Evolutionary conservation across 2,797 vertebrate genomes (phyloP).

Genomic region (Pantherophis vulpinus): DNA sequence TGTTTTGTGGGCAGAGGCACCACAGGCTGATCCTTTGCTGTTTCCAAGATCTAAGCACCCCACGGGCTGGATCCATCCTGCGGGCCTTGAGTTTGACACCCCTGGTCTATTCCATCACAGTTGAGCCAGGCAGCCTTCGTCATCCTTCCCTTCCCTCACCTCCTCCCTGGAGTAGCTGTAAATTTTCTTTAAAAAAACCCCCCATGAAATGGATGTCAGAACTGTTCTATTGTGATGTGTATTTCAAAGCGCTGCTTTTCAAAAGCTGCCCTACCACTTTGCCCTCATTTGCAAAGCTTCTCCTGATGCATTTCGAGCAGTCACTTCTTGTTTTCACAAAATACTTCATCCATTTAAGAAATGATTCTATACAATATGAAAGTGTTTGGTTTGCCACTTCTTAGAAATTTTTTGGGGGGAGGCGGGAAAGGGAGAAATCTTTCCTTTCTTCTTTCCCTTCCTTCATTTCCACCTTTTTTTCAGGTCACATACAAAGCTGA

Average conservation of each 20-base stretch:
- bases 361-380: slow-evolving; percentile 6
- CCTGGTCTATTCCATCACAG: background rate
- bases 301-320: background rate
- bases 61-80: no score
- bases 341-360: slow-evolving; percentile 1
- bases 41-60: no score
- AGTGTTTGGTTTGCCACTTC: background rate
- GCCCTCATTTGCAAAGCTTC: slow-evolving; percentile 30
- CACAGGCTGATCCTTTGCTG: no score
- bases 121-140: background rate
- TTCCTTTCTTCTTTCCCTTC: background rate
- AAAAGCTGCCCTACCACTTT: slow-evolving; percentile 6
- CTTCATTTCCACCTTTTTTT: background rate
- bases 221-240: slow-evolving; percentile 22
- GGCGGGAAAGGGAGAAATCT: background rate
- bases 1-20: no score
- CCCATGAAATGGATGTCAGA: slow-evolving; percentile 4
- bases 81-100: no score
- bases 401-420: background rate
- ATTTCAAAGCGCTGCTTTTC: slow-evolving; percentile 24
- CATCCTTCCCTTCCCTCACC: background rate
- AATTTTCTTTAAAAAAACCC: background rate
- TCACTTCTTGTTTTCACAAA: slow-evolving; percentile 28
- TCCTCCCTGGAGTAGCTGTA: background rate
- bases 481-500: background rate